Conservation (phyloP, 2,888 invertebrate genomes). For the Linnaemya vulpina region DNA sequence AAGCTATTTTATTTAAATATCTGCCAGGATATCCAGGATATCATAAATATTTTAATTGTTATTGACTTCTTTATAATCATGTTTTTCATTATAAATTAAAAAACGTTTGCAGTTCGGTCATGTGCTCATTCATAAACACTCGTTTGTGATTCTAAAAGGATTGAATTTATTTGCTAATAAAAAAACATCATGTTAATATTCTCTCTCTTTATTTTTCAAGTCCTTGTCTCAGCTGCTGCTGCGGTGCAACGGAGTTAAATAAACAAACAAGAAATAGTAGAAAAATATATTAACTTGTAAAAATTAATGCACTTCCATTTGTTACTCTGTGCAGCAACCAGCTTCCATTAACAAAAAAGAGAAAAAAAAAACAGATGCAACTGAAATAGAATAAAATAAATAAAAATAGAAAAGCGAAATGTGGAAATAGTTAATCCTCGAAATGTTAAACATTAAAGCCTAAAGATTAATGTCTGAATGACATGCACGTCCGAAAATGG, state of each 20-base stretch:
- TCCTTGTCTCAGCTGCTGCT: background rate
- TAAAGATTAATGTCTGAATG: conserved; percentile 68
- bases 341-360: conserved; percentile 43
- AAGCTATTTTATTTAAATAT: too few relatives aligned
- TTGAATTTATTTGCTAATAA: too few relatives aligned
- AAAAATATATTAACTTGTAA: conserved; percentile 49
- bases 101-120: too few relatives aligned
- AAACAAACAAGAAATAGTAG: background rate
- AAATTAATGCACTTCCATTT: conserved; percentile 51
- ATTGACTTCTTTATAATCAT: too few relatives aligned
- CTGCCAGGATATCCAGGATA: too few relatives aligned
- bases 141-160: too few relatives aligned
- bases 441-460: conserved; percentile 62
- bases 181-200: too few relatives aligned
- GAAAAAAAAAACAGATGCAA: too few relatives aligned
- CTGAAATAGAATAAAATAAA: too few relatives aligned
- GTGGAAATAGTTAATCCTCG: conserved; percentile 44
- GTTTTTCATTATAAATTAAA: too few relatives aligned
- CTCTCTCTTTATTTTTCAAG: background rate
- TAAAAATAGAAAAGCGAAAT: background rate
- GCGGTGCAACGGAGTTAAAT: background rate
- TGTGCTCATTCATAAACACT: too few relatives aligned
- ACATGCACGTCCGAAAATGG: conserved; percentile 67
- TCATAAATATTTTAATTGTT: too few relatives aligned
- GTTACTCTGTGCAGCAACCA: conserved; percentile 24